Conservation (phyloP, 2,888 invertebrate species). For the Lepidocyrtoides sp. region DNA sequence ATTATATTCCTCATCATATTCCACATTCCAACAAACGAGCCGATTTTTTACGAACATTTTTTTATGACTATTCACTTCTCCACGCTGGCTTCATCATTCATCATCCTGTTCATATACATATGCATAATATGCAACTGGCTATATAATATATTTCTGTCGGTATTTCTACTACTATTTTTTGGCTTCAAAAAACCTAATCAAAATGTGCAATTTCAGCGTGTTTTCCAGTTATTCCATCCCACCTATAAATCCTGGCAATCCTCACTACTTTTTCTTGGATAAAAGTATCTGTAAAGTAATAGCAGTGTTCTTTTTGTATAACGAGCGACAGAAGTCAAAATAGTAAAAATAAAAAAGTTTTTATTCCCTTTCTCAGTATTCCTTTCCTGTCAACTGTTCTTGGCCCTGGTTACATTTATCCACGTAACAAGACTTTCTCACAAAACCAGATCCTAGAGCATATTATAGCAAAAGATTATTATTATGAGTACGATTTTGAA, state of each 20-base stretch:
- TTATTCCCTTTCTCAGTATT: neutral
- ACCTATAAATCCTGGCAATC: constrained; percentile 30
- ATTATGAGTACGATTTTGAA: constrained; percentile 45
- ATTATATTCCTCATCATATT: too few species aligned
- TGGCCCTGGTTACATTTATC: neutral
- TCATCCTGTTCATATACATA: constrained; percentile 6
- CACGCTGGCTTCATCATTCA: neutral
- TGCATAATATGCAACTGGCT: neutral
- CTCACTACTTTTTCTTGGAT: neutral
- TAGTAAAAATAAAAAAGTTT: constrained; percentile 4
- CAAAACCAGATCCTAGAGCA: neutral
- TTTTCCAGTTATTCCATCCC: constrained; percentile 16
- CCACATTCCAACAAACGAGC: constrained; percentile 5
- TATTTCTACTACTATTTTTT: neutral
- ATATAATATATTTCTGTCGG: neutral
- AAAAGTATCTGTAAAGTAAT: neutral
- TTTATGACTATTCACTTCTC: constrained; percentile 10
- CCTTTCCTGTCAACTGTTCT: constrained; percentile 15
- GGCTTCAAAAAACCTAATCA: constrained; percentile 53
- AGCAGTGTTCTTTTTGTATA: neutral
- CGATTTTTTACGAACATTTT: constrained; percentile 12
- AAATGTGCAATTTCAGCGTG: constrained; percentile 61
- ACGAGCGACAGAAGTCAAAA: constrained; percentile 36
- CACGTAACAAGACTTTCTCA: too few species aligned
- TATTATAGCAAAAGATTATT: neutral